Evolutionary conservation across 2,797 vertebrate genomes (phyloP), one percentile per base, ranked within the genome.

Genomic region (Mycteria americana): DNA sequence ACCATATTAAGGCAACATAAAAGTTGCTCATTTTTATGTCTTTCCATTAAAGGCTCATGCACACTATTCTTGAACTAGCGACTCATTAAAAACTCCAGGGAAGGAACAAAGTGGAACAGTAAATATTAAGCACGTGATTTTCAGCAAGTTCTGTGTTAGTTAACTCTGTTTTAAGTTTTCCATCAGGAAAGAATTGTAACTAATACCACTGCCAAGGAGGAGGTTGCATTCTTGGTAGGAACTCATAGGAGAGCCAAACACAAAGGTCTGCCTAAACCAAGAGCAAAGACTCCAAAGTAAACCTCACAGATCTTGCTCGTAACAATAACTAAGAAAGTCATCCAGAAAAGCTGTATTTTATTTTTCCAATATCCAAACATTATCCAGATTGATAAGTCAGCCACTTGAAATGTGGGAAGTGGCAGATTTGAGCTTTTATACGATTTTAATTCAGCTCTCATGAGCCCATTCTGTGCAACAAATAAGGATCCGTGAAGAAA

Each of bases 101-200:
- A 76, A 89, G 50, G 91, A 98, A 96, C 81, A 83, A 97, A 97
- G 96, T 7, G 1, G 59, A 96, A 92, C 37, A 78, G 19, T 85
- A 97, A 92, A 94, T 89, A 95, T 74, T 82, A 95, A 92, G 65
- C 78, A 88, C 82, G 77, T 78, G 89, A 92, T 91, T 96, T 96
- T 92, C 68, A 93, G 73, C 76, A 95, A 96, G 74, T 80, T 90
- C 90, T 83, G 68, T 21, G 39, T 93, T 83, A 81, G 79, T 86
- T 93, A 93, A 77, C 39, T 85, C 67, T 30, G 41, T 19, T 92
- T 95, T 31, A 83, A 78, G 51, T 73, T 92, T 92, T 91, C 70
- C 81, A 91, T 73, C 60, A 83, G 68, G 75, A 96, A 93, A 92
- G 54, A 82, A 63, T 4, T 45, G 72, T 67, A 88, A 90, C 37